Evolutionary conservation across 2,797 vertebrate species (phyloP), one percentile per base, ranked within the genome.

Genomic region (Centroberyx gerrardi): DNA sequence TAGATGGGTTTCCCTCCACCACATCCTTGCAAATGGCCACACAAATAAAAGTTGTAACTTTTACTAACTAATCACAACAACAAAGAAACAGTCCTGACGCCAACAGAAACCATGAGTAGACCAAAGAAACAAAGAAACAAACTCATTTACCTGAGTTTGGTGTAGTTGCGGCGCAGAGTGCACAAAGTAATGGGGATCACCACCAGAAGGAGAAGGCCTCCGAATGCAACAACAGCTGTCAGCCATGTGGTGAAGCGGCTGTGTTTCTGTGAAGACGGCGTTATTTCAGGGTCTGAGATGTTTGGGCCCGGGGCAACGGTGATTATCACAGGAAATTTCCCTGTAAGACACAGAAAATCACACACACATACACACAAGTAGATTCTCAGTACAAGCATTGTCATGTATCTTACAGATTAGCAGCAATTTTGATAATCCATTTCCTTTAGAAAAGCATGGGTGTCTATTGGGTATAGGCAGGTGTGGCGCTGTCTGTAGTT

Each of bases 141-240:
- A 22, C 22, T 8, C 8, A 5, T 17, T 77, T 79, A 94, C 94
- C 86, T 78, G 52, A 69, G 72, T 70, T 79, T 88, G 6, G 6
- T 68, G 77, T 81, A 76, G n/a, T 68, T 77, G 4, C 2, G n/a
- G 2, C 40, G 36, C 15, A 72, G n/a, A 58, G 54, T 2, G 55
- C 59, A 86, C 2, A 82, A 28, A 5, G 3, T 8, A 2, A 51
- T 6, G 9, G 60, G 7, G 27, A 89, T 52, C 0, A 91, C 13
- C 56, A 59, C 59, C 13, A 79, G 2, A 10, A 93, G 63, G 44
- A 92, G 13, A 28, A 91, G 65, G 29, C n/a, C 4, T 7, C 66
- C 87, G 14, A 79, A 33, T 15, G 90, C 2, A 67, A 82, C 40
- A 15, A 81, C 68, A 1, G 70, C 14, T 6, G 78, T 56, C 44